Conservation (phyloP, 2,888 invertebrate species). For the Leptura quadrifasciata region DNA sequence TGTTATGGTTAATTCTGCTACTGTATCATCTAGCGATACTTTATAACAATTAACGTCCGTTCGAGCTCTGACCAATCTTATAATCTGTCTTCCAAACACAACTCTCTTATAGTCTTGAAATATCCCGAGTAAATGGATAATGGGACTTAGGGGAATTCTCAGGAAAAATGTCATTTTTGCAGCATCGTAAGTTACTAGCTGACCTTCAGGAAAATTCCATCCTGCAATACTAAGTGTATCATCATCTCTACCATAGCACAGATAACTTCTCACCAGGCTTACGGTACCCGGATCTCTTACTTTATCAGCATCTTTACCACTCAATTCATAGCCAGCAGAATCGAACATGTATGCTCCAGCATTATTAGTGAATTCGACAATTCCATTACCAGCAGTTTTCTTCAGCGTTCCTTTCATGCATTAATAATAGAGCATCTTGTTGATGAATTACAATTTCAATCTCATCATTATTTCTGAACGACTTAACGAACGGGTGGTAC, state of each 20-base stretch:
- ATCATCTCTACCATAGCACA: neutral
- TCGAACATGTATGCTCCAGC: conserved; percentile 32
- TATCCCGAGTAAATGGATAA: conserved; percentile 47
- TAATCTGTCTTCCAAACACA: conserved; percentile 45
- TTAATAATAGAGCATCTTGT: conserved; percentile 47
- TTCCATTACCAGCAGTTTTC: conserved; percentile 26
- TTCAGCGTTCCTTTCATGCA: conserved; percentile 40
- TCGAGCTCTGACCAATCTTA: conserved; percentile 47
- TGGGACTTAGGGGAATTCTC: conserved; percentile 45
- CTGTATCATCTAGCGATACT: neutral
- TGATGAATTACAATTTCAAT: conserved; percentile 54
- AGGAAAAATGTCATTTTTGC: conserved; percentile 33
- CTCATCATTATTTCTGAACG: conserved; percentile 52
- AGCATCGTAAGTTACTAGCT: no score
- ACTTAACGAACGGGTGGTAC: conserved; percentile 54
- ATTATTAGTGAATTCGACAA: conserved; percentile 28
- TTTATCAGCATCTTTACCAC: conserved; percentile 36
- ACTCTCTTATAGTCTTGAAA: conserved; percentile 48
- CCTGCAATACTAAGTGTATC: conserved; percentile 5
- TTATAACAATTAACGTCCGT: conserved; percentile 44
- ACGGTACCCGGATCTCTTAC: conserved; percentile 28
- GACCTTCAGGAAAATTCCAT: conserved; percentile 24
- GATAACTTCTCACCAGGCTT: neutral
- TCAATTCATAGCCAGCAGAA: conserved; percentile 34
- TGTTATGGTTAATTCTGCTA: conserved; percentile 27